Evolutionary conservation across 1,140 invertebrate species (phyloP).

Genomic region (Drosophila azteca): DNA sequence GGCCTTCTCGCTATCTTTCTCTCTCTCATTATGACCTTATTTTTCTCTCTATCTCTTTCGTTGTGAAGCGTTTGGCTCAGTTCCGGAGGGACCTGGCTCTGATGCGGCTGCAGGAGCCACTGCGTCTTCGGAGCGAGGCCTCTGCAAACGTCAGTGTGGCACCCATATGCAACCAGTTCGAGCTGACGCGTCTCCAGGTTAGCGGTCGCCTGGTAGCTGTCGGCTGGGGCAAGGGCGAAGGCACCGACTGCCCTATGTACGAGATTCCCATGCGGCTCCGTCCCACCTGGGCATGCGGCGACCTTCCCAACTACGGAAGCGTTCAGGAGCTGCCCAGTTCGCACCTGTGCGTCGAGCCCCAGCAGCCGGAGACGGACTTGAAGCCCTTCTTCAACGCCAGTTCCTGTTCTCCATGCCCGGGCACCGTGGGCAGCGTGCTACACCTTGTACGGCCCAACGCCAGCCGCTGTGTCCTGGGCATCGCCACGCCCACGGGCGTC

Average conservation of each 20-base stretch:
- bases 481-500: conserved; percentile 64
- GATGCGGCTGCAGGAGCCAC: conserved; percentile 31
- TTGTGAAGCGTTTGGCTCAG: conserved; percentile 31
- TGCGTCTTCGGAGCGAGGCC: conserved; percentile 7
- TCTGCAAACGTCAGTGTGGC: conserved; percentile 35
- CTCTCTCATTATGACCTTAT: background rate
- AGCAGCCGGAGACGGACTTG: background rate
- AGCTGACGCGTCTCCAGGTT: conserved; percentile 51
- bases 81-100: conserved; percentile 48
- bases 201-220: conserved; percentile 54
- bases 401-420: conserved; percentile 51
- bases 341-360: conserved; percentile 42
- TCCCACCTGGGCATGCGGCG: conserved; percentile 39
- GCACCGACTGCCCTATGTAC: conserved; percentile 58
- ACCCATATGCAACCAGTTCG: conserved; percentile 52
- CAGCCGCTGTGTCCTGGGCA: conserved; percentile 52
- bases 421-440: conserved; percentile 52
- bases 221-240: conserved; percentile 60
- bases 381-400: conserved; percentile 14
- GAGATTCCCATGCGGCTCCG: conserved; percentile 66
- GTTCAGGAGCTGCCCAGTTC: conserved; percentile 23
- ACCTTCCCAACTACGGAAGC: conserved; percentile 19
- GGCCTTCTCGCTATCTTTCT: too few relatives aligned
- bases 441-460: conserved; percentile 56
- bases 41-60: background rate